phyloP scores from a whole-genome alignment of 2,797 vertebrate species.

The Trachops cirrhosus region DNA sequence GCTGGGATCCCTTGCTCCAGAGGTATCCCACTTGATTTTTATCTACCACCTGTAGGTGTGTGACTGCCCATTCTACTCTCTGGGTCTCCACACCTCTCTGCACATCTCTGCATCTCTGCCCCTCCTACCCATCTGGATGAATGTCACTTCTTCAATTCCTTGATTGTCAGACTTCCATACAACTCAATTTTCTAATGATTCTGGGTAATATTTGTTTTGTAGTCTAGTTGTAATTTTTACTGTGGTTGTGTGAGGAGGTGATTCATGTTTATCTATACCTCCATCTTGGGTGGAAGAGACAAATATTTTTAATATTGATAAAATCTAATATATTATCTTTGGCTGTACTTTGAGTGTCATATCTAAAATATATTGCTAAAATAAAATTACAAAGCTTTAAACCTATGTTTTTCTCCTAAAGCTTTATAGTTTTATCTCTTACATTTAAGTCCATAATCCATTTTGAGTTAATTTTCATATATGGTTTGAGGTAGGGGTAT shows the following conservation, averaged over 20 bases:
- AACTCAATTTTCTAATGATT: not conserved
- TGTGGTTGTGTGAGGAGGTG: no score
- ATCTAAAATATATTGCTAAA: not conserved
- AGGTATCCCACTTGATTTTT: no score
- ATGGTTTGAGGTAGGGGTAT: not conserved
- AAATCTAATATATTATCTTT: not conserved
- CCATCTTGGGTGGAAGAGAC: not conserved
- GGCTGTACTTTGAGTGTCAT: not conserved
- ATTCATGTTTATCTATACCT: no score
- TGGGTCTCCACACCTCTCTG: no score
- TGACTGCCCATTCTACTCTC: no score
- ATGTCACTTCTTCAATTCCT: no score
- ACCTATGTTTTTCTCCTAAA: not conserved
- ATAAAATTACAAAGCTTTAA: not conserved
- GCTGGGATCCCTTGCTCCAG: no score
- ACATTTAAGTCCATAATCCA: not conserved
- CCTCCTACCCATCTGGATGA: no score
- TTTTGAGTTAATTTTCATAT: not conserved
- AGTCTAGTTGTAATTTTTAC: no score
- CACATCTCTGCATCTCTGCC: no score
- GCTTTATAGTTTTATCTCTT: not conserved
- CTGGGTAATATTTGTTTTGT: not conserved
- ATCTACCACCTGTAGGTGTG: no score
- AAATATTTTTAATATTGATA: not conserved
- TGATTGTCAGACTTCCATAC: no score